These are phyloP conservation scores for Phrynosoma blainvillii DNA, from an alignment of 2,113 vertebrate genomes.

Conservation along the genomic window DNA sequence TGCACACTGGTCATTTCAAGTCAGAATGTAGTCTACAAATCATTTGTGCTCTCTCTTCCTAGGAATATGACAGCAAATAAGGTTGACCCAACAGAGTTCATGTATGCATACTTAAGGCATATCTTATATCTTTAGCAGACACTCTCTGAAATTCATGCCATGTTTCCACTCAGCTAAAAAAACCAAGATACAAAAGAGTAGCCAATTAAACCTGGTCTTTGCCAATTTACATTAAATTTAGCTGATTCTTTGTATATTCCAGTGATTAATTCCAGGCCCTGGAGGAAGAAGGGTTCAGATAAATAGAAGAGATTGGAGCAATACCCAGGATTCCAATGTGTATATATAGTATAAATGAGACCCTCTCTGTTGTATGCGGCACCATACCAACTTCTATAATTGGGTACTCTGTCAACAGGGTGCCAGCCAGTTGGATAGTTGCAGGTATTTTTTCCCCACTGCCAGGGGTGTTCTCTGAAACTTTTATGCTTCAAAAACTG, in stretches of 20 bases:
- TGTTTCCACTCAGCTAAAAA: neutral
- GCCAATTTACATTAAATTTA: constrained; percentile 26
- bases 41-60: neutral
- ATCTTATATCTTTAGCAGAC: neutral
- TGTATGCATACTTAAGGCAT: neutral
- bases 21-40: neutral
- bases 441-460: neutral
- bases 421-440: constrained; percentile 1
- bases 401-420: constrained; percentile 20
- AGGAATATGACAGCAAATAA: neutral
- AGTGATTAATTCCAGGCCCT: constrained; percentile 37
- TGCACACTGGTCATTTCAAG: neutral
- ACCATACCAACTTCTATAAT: constrained; percentile 13
- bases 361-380: neutral
- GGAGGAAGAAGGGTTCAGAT: constrained; percentile 19
- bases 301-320: constrained; percentile 1
- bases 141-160: neutral
- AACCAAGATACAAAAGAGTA: neutral
- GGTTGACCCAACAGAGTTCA: neutral
- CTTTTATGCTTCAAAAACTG: neutral
- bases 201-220: constrained; percentile 20
- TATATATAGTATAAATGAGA: constrained; percentile 9
- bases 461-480: constrained; percentile 15
- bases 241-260: constrained; percentile 24
- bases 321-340: neutral